Evolutionary conservation across 2,797 vertebrate genomes (phyloP), one percentile per base, ranked within the genome.

Genomic region (Syngnathus acus): DNA sequence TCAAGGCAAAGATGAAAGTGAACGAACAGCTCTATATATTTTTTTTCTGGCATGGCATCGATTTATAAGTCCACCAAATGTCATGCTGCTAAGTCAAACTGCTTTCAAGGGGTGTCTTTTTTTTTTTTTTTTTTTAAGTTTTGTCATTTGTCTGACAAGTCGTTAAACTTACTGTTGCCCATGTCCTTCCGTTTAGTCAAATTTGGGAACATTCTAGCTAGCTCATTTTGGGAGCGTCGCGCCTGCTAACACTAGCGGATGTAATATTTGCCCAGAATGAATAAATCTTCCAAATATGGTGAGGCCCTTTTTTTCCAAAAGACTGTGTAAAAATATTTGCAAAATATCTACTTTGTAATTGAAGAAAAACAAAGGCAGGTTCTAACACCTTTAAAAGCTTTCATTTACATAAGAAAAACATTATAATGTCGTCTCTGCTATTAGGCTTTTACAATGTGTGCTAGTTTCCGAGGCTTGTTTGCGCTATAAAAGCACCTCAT

Each of bases 1-100:
- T 7, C 51, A 75, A 70, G n/a, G 16, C 40, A 64, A 21, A 72
- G 32, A 64, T 40, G 0, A 50, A 13, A 55, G 55, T 57, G 26
- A 57, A 57, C 4, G 14, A 5, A 32, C 32, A 32, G 32, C 32
- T 32, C 32, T 32, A 32, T 32, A 5, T 32, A 4, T 32, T 32
- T 32, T 32, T 32, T 32, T 32, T 54, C 14, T 54, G n/a, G 13
- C 6, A 21, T 21, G 50, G 50, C n/a, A 32, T 51, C 50, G 6
- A 53, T 19, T 53, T 10, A 53, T 53, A 10, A 23, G 11, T 32
- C 54, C 14, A 16, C 26, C 4, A 14, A 55, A 55, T 55, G 5
- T 14, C n/a, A 10, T 50, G 48, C 13, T 50, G 48, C 48, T 8
- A n/a, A 19, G 48, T 50, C 21, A 23, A 23, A 21, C n/a, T 53